Conservation (phyloP, 1,140 invertebrate species). For the Zophobas atratus region DNA sequence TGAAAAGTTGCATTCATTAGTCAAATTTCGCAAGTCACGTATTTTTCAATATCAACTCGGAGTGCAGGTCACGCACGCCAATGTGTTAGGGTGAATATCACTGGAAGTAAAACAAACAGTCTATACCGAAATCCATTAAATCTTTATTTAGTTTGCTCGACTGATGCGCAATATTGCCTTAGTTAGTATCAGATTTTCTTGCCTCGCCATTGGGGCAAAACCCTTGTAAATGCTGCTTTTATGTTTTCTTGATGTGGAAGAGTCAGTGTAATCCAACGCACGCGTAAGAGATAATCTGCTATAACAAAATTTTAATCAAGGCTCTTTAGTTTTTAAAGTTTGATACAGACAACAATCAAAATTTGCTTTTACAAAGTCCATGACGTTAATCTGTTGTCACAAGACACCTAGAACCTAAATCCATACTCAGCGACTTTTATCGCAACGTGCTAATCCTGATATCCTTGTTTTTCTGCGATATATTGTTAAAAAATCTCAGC, state of each 20-base stretch:
- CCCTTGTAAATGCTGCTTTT: neutral
- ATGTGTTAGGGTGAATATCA: slow-evolving; percentile 48
- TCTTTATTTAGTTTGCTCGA: slow-evolving; percentile 46
- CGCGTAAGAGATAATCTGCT: too few species aligned
- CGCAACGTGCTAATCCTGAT: too few species aligned
- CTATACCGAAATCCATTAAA: slow-evolving; percentile 52
- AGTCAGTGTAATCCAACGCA: too few species aligned
- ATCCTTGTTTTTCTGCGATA: too few species aligned
- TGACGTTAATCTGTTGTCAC: too few species aligned
- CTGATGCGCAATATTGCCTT: slow-evolving; percentile 49
- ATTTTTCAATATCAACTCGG: slow-evolving; percentile 42
- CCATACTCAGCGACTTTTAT: too few species aligned
- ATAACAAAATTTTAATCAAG: too few species aligned
- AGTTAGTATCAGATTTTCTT: slow-evolving; percentile 27
- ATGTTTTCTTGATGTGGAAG: neutral
- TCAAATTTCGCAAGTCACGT: slow-evolving; percentile 52
- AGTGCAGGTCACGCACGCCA: slow-evolving; percentile 46
- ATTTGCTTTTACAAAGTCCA: too few species aligned
- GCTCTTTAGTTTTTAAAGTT: too few species aligned
- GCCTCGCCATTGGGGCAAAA: neutral
- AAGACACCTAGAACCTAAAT: too few species aligned
- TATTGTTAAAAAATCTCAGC: neutral
- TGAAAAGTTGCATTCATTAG: slow-evolving; percentile 49
- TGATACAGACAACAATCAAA: too few species aligned
- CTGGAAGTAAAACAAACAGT: slow-evolving; percentile 52